A percentile compares a stretch with the other conserved stretches of the same genome.
These are phyloP conservation scores for Bhutanitis thaidina DNA, from an alignment of 2,888 invertebrate genomes.

Conservation along the genomic window DNA sequence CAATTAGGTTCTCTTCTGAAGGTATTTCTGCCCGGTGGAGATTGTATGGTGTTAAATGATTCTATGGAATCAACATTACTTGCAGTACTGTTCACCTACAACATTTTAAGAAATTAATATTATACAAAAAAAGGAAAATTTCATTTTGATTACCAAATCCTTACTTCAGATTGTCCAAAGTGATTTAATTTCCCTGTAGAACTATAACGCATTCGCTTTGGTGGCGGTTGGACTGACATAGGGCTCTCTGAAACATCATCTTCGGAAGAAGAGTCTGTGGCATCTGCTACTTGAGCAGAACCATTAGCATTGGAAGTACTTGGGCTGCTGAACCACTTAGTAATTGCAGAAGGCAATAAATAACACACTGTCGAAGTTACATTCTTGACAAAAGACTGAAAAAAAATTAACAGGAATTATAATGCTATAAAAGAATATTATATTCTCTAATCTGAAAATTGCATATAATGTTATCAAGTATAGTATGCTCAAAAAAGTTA, in stretches of 20 bases:
- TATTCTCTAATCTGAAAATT: too few species aligned
- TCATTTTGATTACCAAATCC: conserved; percentile 15
- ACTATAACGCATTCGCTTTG: conserved; percentile 56
- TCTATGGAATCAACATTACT: conserved; percentile 36
- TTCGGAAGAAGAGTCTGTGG: conserved; percentile 60
- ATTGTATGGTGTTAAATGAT: conserved; percentile 32
- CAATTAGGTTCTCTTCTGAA: conserved; percentile 38
- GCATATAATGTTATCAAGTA: too few species aligned
- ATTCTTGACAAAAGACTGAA: conserved; percentile 85
- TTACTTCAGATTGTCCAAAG: conserved; percentile 40
- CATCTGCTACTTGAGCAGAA: conserved; percentile 53
- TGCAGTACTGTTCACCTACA: conserved; percentile 36
- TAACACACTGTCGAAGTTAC: conserved; percentile 82
- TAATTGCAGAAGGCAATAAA: conserved; percentile 80
- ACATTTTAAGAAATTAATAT: neutral
- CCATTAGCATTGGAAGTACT: conserved; percentile 58
- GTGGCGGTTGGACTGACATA: conserved; percentile 58
- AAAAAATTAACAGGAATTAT: conserved; percentile 33
- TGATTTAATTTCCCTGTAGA: conserved; percentile 34
- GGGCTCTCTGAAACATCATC: conserved; percentile 47
- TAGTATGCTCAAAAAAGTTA: too few species aligned
- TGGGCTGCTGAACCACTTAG: conserved; percentile 73
- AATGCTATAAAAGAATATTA: neutral
- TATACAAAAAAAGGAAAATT: neutral
- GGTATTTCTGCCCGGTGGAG: conserved; percentile 31